Conservation (phyloP, 2,113 vertebrate species). For the Elgaria multicarinata region DNA sequence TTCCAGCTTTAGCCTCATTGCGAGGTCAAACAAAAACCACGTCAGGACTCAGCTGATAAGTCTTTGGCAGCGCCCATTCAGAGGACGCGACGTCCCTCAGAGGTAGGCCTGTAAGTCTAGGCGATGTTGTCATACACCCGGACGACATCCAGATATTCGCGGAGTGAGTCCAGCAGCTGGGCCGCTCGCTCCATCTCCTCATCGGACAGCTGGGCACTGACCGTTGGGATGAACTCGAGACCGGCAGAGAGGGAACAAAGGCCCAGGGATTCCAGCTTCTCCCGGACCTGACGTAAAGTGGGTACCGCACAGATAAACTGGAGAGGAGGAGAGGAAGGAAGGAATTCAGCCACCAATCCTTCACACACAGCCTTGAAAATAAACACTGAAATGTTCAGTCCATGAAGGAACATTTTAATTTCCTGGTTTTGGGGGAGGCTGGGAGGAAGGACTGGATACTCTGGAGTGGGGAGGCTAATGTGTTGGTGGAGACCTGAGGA, state of each 20-base stretch:
- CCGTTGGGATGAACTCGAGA: slow-evolving; percentile 81
- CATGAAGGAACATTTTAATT: neutral
- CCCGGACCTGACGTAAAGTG: slow-evolving; percentile 76
- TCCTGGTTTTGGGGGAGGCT: neutral
- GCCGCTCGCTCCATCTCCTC: slow-evolving; percentile 77
- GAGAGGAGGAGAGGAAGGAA: slow-evolving; percentile 18
- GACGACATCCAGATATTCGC: slow-evolving; percentile 79
- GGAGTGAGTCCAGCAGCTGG: slow-evolving; percentile 79
- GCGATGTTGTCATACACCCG: slow-evolving; percentile 89
- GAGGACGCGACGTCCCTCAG: neutral
- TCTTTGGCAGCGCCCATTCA: neutral
- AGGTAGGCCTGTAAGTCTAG: slow-evolving; percentile 19
- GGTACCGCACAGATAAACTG: slow-evolving; percentile 86
- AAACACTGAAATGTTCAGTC: no score
- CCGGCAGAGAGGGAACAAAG: slow-evolving; percentile 74
- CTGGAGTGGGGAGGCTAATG: neutral
- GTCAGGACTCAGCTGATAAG: neutral
- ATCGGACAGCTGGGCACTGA: slow-evolving; percentile 68
- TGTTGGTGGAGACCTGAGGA: neutral
- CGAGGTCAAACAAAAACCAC: neutral
- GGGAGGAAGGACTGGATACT: neutral
- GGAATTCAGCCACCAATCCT: neutral
- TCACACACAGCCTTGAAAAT: neutral
- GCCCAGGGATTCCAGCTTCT: slow-evolving; percentile 78
- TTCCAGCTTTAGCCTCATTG: no score